Evolutionary conservation across 2,113 vertebrate species (phyloP), one percentile per base, ranked within the genome.

Genomic region (Hippopotamus amphibius): DNA sequence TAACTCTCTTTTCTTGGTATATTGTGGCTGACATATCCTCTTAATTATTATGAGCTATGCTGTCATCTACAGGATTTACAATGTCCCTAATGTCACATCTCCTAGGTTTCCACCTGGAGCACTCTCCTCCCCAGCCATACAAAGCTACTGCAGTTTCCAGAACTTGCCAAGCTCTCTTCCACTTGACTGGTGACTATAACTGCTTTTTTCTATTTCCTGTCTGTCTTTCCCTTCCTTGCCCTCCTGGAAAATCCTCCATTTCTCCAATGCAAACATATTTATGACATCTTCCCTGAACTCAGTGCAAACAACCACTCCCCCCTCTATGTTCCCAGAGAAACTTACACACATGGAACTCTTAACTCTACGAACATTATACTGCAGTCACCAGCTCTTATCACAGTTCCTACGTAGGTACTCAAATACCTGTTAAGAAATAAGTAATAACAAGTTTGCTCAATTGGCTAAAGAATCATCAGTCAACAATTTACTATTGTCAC

Each of bases 401-500:
- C 48, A 71, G 28, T 72, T 94, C 26, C 61, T 53, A 66, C 17
- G 4, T 14, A 84, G 22, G 37, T 81, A 6, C 66, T 59, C 59
- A 90, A 50, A 80, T 72, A 13, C 14, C 46, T 88, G 66, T 22
- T 80, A n/a, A 85, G 95, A 96, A 86, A 48, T 81, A 81, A 91
- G 1, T 26, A 48, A 28, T 26, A 33, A 12, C 26, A 93, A 77
- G 13, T 50, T 85, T 81, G 86, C 95, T 88, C 97, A 98, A 95
- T 97, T 97, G 96, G 92, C 95, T 98, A 98, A 97, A 98, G 94
- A 98, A 97, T 98, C 86, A 95, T 97, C 97, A 96, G 96, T 96
- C 95, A 98, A 98, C 93, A 98, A 98, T 97, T 98, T 98, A 97
- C 97, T 98, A 97, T 97, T 79, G 92, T 97, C 97, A 98, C 92